Base-by-base conservation (phyloP, 1,140 invertebrate species). In the Ceratina calcarata region DNA sequence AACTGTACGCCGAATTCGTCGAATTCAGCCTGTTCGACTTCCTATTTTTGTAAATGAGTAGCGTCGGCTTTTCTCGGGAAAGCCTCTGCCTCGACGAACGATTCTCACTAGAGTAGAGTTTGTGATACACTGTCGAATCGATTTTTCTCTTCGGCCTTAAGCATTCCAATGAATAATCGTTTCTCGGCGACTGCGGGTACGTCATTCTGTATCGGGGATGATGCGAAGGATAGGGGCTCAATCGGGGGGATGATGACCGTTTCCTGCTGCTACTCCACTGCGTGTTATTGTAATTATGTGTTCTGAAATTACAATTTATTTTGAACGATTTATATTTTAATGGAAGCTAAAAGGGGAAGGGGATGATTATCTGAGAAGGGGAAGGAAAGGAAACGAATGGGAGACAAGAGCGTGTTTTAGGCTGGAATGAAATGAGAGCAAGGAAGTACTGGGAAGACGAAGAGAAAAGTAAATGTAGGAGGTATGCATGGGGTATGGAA, bases 31-130 rank as follows among this genome's bases (percentile, higher is more conserved):
- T 58, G 37, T 12, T 24, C 0, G 57, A 70, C 15, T 4, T 49
- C 15, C 58, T 61, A 12, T 70, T 69, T 27, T 18, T 72, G 20
- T 37, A 55, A 0, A 72, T 64, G 13, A 65, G n/a, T 20, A 24
- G 7, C 18, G 69, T 65, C 15, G 60, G 49, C 10, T 72, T 65
- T 12, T 78, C 68, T 45, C 10, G 37, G 37, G 37, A 10, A 45
- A 45, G 10, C 10, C 10, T 45, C 37, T 57, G 55, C 55, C 55
- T n/a, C 1, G 18, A 7, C 20, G 60, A 51, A 45, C 15, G 20
- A 2, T 20, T 64, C 2, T 55, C 68, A 1, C 0, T 16, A 32
- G 13, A 15, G 13, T 3, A 13, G 6, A 51, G 12, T 60, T 69
- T 32, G 16, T 3, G 22, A 61, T 69, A 10, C 0, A 15, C 2